Evolutionary conservation across 2,113 vertebrate species (phyloP).

Genomic region (Entomyzon cyanotis): DNA sequence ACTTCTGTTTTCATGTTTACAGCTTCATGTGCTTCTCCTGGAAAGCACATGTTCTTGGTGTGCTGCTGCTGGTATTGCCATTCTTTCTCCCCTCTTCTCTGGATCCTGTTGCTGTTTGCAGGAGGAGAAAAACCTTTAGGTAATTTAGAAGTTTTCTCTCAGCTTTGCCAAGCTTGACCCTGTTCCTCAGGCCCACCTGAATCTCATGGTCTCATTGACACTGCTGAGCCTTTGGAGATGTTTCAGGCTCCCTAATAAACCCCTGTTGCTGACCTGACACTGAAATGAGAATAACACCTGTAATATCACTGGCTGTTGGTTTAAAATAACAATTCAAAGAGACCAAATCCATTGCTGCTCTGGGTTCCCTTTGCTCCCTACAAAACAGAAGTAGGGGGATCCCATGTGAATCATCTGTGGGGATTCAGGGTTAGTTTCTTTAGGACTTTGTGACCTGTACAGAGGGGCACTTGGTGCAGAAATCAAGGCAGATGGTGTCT

Average conservation of each 20-base stretch:
- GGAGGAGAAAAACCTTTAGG: not conserved
- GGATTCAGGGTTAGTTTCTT: not conserved
- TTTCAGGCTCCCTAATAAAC: not conserved
- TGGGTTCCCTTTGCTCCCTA: not conserved
- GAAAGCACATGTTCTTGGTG: not conserved
- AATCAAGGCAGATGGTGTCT: not conserved
- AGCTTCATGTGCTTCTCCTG: not conserved
- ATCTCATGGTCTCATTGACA: not conserved
- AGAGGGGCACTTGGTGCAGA: not conserved
- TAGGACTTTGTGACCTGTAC: not conserved
- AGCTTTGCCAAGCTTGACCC: accelerated
- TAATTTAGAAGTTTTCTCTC: not conserved
- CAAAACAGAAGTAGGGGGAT: not conserved
- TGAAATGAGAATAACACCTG: not conserved
- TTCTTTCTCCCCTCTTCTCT: not conserved
- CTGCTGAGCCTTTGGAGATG: not conserved
- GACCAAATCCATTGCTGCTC: accelerated
- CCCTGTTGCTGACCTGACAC: not conserved
- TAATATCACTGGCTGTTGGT: not conserved
- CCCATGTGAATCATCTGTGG: not conserved
- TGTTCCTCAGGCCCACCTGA: not conserved
- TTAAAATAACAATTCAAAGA: not conserved
- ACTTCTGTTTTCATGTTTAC: not conserved
- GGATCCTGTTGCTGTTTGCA: not conserved
- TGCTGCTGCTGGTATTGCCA: not conserved